phyloP scores from a whole-genome alignment of 1,140 invertebrate genomes.

The Halyomorpha halys region DNA sequence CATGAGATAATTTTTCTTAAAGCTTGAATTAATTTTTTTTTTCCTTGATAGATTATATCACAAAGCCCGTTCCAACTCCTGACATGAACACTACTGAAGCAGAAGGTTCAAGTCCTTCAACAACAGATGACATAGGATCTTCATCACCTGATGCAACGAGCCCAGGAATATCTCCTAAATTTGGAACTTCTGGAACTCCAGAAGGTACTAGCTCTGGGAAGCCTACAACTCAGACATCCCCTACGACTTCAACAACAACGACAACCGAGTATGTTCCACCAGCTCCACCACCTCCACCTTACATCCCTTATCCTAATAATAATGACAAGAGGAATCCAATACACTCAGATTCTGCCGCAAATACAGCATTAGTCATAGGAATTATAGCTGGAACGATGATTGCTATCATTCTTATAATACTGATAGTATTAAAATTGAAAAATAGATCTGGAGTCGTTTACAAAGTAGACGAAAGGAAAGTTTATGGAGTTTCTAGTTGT shows the following conservation, averaged over 20 bases:
- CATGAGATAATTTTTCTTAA: too few relatives aligned
- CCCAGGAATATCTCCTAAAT: neutral
- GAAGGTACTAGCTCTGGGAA: neutral
- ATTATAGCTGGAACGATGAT: conserved; percentile 86
- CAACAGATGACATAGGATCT: conserved; percentile 16
- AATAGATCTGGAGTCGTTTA: conserved; percentile 76
- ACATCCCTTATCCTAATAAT: conserved; percentile 20
- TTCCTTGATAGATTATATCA: neutral
- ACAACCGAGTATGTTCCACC: conserved; percentile 26
- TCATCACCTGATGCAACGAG: conserved; percentile 3
- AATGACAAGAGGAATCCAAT: conserved; percentile 46
- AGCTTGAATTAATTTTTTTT: neutral
- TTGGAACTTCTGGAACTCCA: neutral
- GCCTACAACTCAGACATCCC: neutral
- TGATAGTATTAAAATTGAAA: conserved; percentile 82
- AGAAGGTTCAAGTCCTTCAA: neutral
- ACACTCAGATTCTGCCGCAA: conserved; percentile 58
- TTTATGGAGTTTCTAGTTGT: conserved; percentile 44
- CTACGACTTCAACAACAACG: conserved; percentile 19
- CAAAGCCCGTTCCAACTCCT: neutral
- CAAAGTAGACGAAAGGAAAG: conserved; percentile 80
- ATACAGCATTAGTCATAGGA: conserved; percentile 67
- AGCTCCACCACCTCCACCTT: conserved; percentile 25
- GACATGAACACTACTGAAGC: conserved; percentile 1
- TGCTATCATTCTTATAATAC: conserved; percentile 78